These are phyloP conservation scores for Drosophila sucinea DNA, from an alignment of 1,140 invertebrate species.

Conservation along the genomic window DNA sequence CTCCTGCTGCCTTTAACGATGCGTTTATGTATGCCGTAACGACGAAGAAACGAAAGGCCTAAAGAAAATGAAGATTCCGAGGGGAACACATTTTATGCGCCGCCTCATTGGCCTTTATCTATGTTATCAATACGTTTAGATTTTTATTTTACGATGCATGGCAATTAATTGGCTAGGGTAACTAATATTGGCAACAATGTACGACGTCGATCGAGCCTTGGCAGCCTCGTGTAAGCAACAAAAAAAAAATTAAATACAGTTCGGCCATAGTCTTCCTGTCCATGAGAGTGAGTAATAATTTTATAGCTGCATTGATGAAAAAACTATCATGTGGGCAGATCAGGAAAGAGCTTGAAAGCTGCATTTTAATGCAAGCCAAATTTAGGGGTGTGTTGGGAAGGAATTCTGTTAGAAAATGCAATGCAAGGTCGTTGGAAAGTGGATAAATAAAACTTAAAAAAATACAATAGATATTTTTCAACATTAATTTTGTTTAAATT, in stretches of 20 bases:
- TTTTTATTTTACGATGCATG: conserved; percentile 68
- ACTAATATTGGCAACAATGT: conserved; percentile 76
- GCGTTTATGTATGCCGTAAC: conserved; percentile 64
- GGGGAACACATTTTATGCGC: conserved; percentile 41
- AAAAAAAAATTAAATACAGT: too few relatives aligned
- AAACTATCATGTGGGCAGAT: conserved; percentile 9
- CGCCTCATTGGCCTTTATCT: conserved; percentile 59
- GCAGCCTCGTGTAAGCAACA: not conserved
- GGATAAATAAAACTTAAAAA: too few relatives aligned
- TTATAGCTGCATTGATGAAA: conserved; percentile 11
- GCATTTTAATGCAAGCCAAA: too few relatives aligned
- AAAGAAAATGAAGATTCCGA: not conserved
- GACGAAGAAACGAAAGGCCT: not conserved
- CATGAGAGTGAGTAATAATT: not conserved
- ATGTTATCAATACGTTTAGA: conserved; percentile 71
- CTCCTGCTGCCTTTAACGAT: conserved; percentile 56
- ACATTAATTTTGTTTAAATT: too few relatives aligned
- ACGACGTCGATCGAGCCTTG: not conserved
- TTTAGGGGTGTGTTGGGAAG: too few relatives aligned
- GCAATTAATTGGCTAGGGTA: conserved; percentile 62
- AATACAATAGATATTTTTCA: too few relatives aligned
- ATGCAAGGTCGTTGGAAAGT: too few relatives aligned
- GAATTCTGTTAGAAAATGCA: too few relatives aligned
- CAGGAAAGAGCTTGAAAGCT: not conserved
- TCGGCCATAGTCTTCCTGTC: conserved; percentile 2